Evolutionary conservation across 2,888 invertebrate genomes (phyloP), one percentile per base, ranked within the genome.

Genomic region (Deroplatys truncata): DNA sequence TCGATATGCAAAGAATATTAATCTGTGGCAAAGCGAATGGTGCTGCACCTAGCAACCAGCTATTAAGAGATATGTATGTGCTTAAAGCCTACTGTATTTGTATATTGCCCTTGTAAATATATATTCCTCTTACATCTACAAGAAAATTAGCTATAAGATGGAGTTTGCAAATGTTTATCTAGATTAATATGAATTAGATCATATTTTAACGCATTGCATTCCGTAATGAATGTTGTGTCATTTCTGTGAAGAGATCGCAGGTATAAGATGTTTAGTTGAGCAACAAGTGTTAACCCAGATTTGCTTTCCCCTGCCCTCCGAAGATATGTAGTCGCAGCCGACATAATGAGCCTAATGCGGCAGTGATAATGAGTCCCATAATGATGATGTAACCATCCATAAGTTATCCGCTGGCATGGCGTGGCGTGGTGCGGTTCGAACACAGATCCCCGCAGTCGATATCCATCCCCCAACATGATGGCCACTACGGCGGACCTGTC

Each of bases 401-500:
- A 87, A 87, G 87, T 87, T 87, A 87, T 87, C 87, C 83, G 87
- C 20, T 72, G 20, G 56, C 56, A 7, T 72, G 56, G 56, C 56
- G 4, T 72, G 56, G 56, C 56, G 56, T 20, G 87, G 25, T 83
- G 87, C 43, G 87, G 87, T 35, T 87, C 87, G 87, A 87, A 87
- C 87, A 87, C 87, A 87, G 87, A 82, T 83, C 87, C 87, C 83
- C 83, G 82, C 87, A 87, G 87, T 87, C 87, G 87, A 87, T 87
- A 87, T 87, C 83, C 87, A 35, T 31, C 82, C 35, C 10, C 82
- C 82, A 83, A 16, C 56, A 56, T 56, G 56, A 56, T 8, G 82
- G 35, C 5, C 83, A 83, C 82, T 15, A 72, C 56, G 56, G 56
- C 4, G 56, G 20, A 72, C 56, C 56, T 20, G 49, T 7, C 31